Evolutionary conservation across 2,113 vertebrate species (phyloP).

Genomic region (Tychaedon coryphoeus): DNA sequence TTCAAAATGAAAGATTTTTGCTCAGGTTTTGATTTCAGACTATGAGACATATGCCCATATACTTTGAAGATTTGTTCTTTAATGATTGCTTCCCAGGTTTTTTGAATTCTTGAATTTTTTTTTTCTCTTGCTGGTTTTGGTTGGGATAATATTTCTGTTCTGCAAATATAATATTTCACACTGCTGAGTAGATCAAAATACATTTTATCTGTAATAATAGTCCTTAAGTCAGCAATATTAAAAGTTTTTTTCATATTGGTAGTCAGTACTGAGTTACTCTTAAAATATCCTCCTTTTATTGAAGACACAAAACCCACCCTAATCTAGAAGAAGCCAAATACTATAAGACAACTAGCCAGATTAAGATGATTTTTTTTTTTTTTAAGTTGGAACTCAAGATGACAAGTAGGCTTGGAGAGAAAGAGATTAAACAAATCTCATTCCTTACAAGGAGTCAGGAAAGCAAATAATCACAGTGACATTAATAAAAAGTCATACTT

Average conservation of each 20-base stretch:
- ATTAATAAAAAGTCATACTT: not conserved
- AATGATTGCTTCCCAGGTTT: not conserved
- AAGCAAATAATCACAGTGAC: not conserved
- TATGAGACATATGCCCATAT: not conserved
- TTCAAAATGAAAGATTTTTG: not conserved
- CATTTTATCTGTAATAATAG: not conserved
- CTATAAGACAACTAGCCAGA: slow-evolving; percentile 28
- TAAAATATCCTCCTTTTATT: not conserved
- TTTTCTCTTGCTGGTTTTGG: not conserved
- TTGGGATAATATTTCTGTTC: not conserved
- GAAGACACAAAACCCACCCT: not conserved
- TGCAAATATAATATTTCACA: not conserved
- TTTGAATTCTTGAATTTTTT: not conserved
- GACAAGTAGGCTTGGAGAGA: slow-evolving; percentile 51
- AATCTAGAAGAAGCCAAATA: slow-evolving; percentile 1
- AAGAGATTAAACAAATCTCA: slow-evolving; percentile 69
- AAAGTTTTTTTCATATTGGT: not conserved
- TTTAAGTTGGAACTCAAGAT: not conserved
- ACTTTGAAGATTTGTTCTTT: not conserved
- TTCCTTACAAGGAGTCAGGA: slow-evolving; percentile 36
- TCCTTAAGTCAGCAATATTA: not conserved
- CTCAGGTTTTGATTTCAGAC: not conserved
- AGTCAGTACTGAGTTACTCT: not conserved
- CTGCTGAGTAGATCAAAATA: not conserved
- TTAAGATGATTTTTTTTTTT: slow-evolving; percentile 44